Conservation (phyloP, 2,888 invertebrate genomes). For the Macaria liturata region DNA sequence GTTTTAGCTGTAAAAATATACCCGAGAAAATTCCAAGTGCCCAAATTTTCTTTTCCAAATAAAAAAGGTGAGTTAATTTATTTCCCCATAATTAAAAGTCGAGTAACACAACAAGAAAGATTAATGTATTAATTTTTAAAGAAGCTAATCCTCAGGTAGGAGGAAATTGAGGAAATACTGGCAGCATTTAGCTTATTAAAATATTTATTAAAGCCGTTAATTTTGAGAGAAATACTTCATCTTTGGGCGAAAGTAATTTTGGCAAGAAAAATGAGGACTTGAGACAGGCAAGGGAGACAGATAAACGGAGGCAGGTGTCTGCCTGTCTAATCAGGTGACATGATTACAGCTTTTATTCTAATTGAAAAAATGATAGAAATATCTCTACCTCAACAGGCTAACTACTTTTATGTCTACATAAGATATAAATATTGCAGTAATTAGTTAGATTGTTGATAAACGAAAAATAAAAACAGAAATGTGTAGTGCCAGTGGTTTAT, state of each 20-base stretch:
- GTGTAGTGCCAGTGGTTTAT: no score
- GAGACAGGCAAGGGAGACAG: neutral
- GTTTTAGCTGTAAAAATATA: no score
- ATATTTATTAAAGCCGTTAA: constrained; percentile 25
- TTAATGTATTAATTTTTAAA: constrained; percentile 21
- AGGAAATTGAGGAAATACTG: constrained; percentile 16
- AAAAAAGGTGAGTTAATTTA: constrained; percentile 6
- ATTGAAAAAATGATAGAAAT: no score
- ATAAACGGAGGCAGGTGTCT: neutral
- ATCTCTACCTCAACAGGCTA: no score
- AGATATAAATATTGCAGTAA: no score
- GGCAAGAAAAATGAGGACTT: constrained; percentile 2
- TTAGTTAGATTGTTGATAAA: no score
- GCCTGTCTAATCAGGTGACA: no score
- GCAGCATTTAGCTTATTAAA: constrained; percentile 21
- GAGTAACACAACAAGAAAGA: constrained; percentile 8
- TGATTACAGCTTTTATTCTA: no score
- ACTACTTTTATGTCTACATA: no score
- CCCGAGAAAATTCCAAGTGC: no score
- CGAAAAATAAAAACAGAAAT: no score
- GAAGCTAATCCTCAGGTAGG: constrained; percentile 14
- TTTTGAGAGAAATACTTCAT: constrained; percentile 16
- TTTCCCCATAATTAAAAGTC: constrained; percentile 12
- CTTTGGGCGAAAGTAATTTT: constrained; percentile 6
- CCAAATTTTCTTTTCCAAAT: neutral